phyloP scores from a whole-genome alignment of 1,140 invertebrate genomes.

The Philotrypesis tridentata region DNA sequence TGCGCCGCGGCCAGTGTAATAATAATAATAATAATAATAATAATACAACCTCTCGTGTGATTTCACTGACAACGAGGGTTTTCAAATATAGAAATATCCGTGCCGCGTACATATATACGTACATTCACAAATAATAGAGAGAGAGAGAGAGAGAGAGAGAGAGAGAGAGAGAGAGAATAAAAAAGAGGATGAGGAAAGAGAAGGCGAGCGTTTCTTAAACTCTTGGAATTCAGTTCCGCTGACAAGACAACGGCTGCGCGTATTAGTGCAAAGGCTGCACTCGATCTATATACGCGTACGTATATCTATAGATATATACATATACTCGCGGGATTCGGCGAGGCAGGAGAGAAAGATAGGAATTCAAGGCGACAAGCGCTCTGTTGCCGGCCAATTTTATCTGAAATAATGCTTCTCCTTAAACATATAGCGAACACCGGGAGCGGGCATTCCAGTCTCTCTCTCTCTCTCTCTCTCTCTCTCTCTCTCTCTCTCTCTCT shows the following conservation, averaged over 20 bases:
- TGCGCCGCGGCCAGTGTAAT: too few relatives aligned
- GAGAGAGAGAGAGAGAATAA: not conserved
- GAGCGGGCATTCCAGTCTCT: slow-evolving; percentile 55
- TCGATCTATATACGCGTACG: too few relatives aligned
- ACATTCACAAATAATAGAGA: too few relatives aligned
- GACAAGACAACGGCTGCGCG: slow-evolving; percentile 3
- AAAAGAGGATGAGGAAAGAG: not conserved
- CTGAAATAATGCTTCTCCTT: slow-evolving; percentile 61
- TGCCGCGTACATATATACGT: too few relatives aligned
- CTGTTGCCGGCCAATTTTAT: slow-evolving; percentile 51
- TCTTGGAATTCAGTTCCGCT: slow-evolving; percentile 37
- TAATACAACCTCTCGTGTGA: not conserved
- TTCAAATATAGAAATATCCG: not conserved
- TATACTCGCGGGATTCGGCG: slow-evolving; percentile 46
- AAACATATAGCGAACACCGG: slow-evolving; percentile 60
- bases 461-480: not conserved
- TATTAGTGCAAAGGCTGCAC: too few relatives aligned
- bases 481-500: too few relatives aligned
- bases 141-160: not conserved
- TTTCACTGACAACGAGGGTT: not conserved
- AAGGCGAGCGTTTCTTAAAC: slow-evolving; percentile 36
- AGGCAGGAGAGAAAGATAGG: slow-evolving; percentile 41
- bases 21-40: not conserved
- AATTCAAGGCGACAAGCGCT: slow-evolving; percentile 45
- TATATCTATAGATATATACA: not conserved